Conservation (phyloP, 1,140 invertebrate species). For the Babylonia areolata region DNA sequence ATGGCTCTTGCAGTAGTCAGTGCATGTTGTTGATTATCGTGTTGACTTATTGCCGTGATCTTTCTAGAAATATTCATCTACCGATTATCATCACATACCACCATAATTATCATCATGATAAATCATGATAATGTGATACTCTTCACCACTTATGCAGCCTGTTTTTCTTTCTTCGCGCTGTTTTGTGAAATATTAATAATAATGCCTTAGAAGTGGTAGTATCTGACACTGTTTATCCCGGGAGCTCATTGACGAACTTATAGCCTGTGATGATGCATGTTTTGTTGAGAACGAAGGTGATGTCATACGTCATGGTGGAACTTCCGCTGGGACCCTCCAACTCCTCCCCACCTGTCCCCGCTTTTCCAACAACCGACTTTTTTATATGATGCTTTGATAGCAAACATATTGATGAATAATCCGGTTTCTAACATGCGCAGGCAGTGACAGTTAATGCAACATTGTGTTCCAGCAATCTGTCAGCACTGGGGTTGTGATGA, state of each 20-base stretch:
- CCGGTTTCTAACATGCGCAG: neutral
- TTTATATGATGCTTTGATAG: too few relatives aligned
- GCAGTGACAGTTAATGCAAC: neutral
- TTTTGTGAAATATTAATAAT: neutral
- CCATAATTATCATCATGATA: neutral
- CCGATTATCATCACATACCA: neutral
- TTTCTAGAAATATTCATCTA: conserved; percentile 27
- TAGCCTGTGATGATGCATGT: conserved; percentile 28
- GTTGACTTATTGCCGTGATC: conserved; percentile 36
- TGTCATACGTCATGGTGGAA: neutral
- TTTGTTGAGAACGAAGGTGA: neutral
- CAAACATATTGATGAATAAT: neutral
- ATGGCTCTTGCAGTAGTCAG: neutral
- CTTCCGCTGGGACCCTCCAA: neutral
- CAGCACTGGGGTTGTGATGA: too few relatives aligned
- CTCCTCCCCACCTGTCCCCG: neutral
- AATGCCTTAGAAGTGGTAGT: conserved; percentile 28
- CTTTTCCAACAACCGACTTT: neutral
- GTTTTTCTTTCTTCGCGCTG: neutral
- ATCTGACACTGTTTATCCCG: neutral
- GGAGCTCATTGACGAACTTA: neutral
- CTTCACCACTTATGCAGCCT: neutral
- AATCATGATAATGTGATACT: conserved; percentile 17
- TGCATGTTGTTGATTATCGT: conserved; percentile 18
- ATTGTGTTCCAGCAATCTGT: neutral